These are phyloP conservation scores for Echinops telfairi DNA, from an alignment of 2,113 vertebrate genomes.

Conservation along the genomic window DNA sequence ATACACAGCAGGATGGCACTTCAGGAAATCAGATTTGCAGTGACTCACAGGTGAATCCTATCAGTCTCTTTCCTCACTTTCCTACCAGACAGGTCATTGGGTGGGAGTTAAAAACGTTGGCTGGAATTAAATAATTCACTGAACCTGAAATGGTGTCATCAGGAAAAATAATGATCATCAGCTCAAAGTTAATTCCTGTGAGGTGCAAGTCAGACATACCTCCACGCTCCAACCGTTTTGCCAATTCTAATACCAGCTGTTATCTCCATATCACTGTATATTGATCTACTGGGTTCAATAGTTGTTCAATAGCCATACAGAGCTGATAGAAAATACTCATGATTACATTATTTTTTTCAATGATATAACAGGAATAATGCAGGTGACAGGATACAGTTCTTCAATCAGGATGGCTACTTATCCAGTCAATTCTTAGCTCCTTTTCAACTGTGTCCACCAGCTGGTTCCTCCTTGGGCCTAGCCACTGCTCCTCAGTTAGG, in stretches of 20 bases:
- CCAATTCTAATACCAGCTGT: neutral
- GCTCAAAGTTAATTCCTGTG: neutral
- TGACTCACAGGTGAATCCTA: too few relatives aligned
- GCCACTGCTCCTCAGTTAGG: neutral
- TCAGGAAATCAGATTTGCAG: too few relatives aligned
- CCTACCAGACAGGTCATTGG: too few relatives aligned
- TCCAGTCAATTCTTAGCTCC: neutral
- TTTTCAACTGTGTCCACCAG: neutral
- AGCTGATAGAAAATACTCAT: neutral
- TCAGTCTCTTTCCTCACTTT: too few relatives aligned
- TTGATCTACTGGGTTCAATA: neutral
- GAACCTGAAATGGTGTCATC: neutral
- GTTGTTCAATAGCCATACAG: neutral
- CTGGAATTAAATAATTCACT: too few relatives aligned
- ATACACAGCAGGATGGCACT: too few relatives aligned
- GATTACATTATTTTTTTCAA: neutral
- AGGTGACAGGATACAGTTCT: neutral
- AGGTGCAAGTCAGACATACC: neutral
- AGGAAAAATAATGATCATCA: neutral
- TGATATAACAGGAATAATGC: neutral
- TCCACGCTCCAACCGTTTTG: neutral
- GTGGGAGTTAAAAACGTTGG: too few relatives aligned
- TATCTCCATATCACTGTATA: neutral
- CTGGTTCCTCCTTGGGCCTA: neutral
- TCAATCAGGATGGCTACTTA: neutral